phyloP scores from a whole-genome alignment of 2,113 vertebrate genomes.

The Silurus asotus region DNA sequence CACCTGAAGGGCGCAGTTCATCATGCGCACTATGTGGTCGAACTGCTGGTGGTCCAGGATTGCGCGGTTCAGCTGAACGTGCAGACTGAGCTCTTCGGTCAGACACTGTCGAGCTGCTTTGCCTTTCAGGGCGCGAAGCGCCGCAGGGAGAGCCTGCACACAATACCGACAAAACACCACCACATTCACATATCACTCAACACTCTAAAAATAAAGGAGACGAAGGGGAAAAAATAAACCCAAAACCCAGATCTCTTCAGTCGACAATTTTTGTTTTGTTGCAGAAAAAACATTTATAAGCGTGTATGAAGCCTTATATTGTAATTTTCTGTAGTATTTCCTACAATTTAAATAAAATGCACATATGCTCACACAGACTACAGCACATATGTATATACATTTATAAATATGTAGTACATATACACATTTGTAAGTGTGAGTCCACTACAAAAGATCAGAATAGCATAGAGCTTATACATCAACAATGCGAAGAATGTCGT shows the following conservation, averaged over 20 bases:
- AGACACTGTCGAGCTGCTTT: conserved; percentile 94
- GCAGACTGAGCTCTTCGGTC: conserved; percentile 87
- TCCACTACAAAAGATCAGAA: neutral
- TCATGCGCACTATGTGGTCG: conserved; percentile 93
- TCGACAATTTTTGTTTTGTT: neutral
- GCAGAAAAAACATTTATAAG: neutral
- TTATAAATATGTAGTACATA: too few relatives aligned
- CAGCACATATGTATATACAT: neutral
- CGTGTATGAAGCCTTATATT: too few relatives aligned
- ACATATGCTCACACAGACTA: neutral
- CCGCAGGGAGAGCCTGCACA: conserved; percentile 87
- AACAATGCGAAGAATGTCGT: neutral
- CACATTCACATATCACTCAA: neutral
- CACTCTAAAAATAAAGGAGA: neutral
- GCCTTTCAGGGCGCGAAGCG: conserved; percentile 91
- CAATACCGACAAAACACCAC: neutral
- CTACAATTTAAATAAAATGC: neutral
- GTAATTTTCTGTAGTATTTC: neutral
- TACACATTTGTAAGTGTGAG: too few relatives aligned
- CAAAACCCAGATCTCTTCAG: neutral
- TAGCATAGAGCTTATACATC: neutral
- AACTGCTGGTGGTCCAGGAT: conserved; percentile 98
- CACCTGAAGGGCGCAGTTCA: conserved; percentile 97
- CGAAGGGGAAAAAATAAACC: neutral
- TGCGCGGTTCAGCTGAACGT: conserved; percentile 91